Evolutionary conservation across 92 coral and sea anemone species (phyloP), one percentile per base, ranked within the genome.

Genomic region (Siderastrea radians): DNA sequence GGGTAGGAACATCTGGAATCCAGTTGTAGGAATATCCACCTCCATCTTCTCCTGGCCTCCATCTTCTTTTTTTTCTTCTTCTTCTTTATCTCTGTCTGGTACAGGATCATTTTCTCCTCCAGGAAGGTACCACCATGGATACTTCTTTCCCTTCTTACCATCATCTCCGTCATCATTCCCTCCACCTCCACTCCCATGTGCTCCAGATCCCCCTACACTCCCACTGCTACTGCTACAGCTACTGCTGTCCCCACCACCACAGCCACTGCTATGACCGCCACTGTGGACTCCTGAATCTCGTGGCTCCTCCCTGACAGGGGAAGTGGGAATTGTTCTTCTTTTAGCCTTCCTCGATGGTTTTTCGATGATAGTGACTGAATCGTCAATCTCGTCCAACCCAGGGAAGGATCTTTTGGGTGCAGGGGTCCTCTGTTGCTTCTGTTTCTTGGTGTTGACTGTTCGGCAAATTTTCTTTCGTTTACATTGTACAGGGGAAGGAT

Each of bases 1-100:
- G 3, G 85, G 85, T 10, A 81, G 45, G 66, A 81, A 81, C 75
- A 38, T 81, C 66, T 16, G 55, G 4, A 81, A 69, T 49, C 76
- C 85, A 53, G 60, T 11, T 50, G 6, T 4, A 13, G 77, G 38
- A 5, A 26, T 53, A 26, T 81, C 76, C 65, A 67, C 66, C 13
- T 81, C 85, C 85, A 81, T 81, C 66, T 81, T 81, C 52, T 81
- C 76, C 26, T 53, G 43, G 43, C 11, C 9, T 14, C 52, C 63
- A 15, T 44, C 9, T 5, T 17, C 49, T 19, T 65, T 44, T 53
- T 68, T 75, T 43, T 49, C 49, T 2, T 47, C 16, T 44, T 5
- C 3, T 46, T 52, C 73, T 68, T 79, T 78, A 1, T 59, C 60
- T 4, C 47, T 60, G 43, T 49, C 60, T 16, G 66, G 13, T 10